A percentile compares a stretch with the other conserved stretches of the same genome.
Evolutionary conservation across 2,888 invertebrate genomes (phyloP).

Genomic region (Priocnemis perturbator): DNA sequence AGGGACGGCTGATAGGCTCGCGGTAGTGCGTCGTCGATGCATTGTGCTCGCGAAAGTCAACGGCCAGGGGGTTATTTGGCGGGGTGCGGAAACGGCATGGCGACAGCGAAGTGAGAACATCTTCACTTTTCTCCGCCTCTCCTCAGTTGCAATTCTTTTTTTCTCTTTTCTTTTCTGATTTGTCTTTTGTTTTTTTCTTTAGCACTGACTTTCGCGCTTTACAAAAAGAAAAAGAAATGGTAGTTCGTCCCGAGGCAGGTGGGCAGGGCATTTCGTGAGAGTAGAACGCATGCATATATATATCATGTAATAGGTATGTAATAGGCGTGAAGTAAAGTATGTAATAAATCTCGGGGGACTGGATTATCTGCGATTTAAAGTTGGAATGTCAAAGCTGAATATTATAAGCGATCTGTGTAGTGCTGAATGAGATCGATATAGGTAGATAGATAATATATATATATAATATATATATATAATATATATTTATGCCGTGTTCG

Average conservation of each 20-base stretch:
- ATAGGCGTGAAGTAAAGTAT: conserved; percentile 45
- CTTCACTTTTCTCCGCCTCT: conserved; percentile 27
- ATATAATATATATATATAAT: conserved; percentile 33
- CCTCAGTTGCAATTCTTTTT: conserved; percentile 20
- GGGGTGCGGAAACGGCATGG: conserved; percentile 4
- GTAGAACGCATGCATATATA: conserved; percentile 66
- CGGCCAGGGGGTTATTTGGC: conserved; percentile 24
- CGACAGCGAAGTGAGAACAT: conserved; percentile 54
- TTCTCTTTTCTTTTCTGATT: conserved; percentile 8
- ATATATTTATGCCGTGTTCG: conserved; percentile 28
- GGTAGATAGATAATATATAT: conserved; percentile 44
- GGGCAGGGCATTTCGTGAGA: conserved; percentile 49
- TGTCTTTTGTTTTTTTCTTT: conserved; percentile 20
- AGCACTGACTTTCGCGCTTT: conserved; percentile 41
- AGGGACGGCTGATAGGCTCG: conserved; percentile 9
- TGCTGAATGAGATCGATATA: conserved; percentile 64
- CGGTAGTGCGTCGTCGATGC: conserved; percentile 30
- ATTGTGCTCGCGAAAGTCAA: conserved; percentile 37
- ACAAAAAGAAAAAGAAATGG: conserved; percentile 20
- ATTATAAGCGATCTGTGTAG: conserved; percentile 66
- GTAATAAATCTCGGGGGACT: conserved; percentile 40
- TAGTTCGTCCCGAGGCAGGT: conserved; percentile 52
- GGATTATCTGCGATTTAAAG: conserved; percentile 51
- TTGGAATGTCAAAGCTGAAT: conserved; percentile 60
- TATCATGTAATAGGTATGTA: conserved; percentile 53